Conservation (phyloP, 2,888 invertebrate genomes). For the Nineta flava region DNA sequence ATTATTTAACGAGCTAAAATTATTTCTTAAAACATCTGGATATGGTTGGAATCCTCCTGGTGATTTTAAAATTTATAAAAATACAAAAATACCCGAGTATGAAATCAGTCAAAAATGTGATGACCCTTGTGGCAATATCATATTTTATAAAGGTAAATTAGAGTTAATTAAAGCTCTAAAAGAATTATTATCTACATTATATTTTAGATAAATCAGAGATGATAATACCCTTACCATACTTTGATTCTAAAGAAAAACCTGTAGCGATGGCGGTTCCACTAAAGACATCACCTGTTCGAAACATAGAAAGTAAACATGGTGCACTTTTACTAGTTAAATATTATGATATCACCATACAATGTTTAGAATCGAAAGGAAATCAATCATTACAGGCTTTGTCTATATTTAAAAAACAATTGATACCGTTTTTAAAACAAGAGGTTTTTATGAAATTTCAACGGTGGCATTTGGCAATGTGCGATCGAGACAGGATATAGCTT, state of each 20-base stretch:
- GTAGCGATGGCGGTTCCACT: conserved; percentile 45
- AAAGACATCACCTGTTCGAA: conserved; percentile 32
- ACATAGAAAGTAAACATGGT: conserved; percentile 26
- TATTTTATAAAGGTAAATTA: not conserved
- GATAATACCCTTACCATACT: conserved; percentile 37
- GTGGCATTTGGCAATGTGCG: no score
- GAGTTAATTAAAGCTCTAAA: no score
- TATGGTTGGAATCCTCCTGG: conserved; percentile 34
- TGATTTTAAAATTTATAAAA: not conserved
- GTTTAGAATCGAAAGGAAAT: conserved; percentile 28
- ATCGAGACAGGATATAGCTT: no score
- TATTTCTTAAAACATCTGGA: conserved; percentile 39
- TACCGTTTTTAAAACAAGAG: conserved; percentile 34
- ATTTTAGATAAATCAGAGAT: conserved; percentile 5
- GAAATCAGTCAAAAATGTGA: no score
- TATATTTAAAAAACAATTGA: conserved; percentile 35
- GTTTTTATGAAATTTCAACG: conserved; percentile 18
- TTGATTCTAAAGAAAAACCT: conserved; percentile 36
- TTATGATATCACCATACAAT: conserved; percentile 35
- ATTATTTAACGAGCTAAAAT: conserved; percentile 39
- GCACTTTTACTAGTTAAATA: conserved; percentile 33
- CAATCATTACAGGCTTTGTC: conserved; percentile 19
- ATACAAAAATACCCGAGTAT: no score
- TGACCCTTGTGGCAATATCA: no score
- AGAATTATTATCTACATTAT: no score